Percentiles rank a stretch among this genome's conserved stretches.
Evolutionary conservation across 2,797 vertebrate species (phyloP).

Genomic region (Periophthalmus magnuspinnatus): DNA sequence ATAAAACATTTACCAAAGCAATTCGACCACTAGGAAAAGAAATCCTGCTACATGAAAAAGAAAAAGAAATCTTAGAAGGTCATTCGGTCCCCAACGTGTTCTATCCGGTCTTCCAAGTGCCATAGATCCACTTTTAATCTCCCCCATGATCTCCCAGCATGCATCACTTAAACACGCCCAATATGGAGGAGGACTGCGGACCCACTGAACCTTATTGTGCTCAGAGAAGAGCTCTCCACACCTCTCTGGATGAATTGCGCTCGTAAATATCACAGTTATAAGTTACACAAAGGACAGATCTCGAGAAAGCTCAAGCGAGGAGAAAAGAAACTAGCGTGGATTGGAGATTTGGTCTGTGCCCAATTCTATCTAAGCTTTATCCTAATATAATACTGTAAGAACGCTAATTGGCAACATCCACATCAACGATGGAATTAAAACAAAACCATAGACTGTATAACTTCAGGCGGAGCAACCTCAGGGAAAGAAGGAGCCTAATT

Average conservation of each 20-base stretch:
- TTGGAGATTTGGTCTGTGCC: background rate
- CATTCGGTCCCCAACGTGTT: constrained; percentile 19
- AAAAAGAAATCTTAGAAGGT: constrained; percentile 50
- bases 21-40: constrained; percentile 31
- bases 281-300: constrained; percentile 18
- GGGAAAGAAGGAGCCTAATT: too few relatives aligned
- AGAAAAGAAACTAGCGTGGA: background rate
- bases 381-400: too few relatives aligned
- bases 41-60: constrained; percentile 15
- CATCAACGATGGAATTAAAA: background rate
- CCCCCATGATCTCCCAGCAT: constrained; percentile 39
- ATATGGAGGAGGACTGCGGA: constrained; percentile 25
- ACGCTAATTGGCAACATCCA: too few relatives aligned
- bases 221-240: constrained; percentile 29
- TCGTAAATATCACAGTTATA: constrained; percentile 43
- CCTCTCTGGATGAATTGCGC: constrained; percentile 37
- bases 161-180: constrained; percentile 34
- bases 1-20: constrained; percentile 61
- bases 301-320: background rate
- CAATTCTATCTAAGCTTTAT: background rate
- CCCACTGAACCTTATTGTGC: constrained; percentile 25
- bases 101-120: constrained; percentile 21
- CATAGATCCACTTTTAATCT: constrained; percentile 66
- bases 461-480: too few relatives aligned
- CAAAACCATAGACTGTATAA: background rate